Evolutionary conservation across 2,888 invertebrate genomes (phyloP), one percentile per base, ranked within the genome.

Genomic region (Amblyjoppa proteus): DNA sequence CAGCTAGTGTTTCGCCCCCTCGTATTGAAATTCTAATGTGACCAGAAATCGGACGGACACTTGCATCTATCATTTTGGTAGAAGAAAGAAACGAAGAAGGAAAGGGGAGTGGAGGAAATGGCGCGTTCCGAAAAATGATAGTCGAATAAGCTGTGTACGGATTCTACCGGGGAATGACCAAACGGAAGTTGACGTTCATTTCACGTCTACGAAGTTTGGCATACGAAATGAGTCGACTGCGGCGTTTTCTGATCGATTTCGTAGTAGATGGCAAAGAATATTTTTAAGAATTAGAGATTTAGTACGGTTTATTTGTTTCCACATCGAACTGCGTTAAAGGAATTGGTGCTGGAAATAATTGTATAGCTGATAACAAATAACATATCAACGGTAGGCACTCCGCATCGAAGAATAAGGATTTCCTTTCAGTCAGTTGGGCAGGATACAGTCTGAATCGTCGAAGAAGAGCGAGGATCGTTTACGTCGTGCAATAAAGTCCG

Each of bases 371-470:
- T 34, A 34, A 34, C 34, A 34, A 34, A 34, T 34, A 34, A 34
- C 34, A 34, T 34, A 34, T 34, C 34, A 34, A 34, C 34, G 6
- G 34, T 34, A 34, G 34, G 34, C 34, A 70, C 20, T 11, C 20
- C 45, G 51, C 51, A 20, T 20, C 20, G 53, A 34, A 81, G 81
- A 80, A 88, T 88, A 88, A 45, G 87, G 88, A 91, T 91, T 89
- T 88, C 84, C 88, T 90, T 91, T 91, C 90, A 90, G 91, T 91
- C 91, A 90, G 88, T 86, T 86, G 84, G 86, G 68, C 28, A 51
- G 75, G 64, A 84, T 70, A 64, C 38, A 56, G 20, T 58, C 58
- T 7, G n/a, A 38, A 51, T 68, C 73, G 71, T 66, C 56, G 16
- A 61, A 70, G 70, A 75, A 45, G 56, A 78, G 75, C 45, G 6